These are phyloP conservation scores for Ophonus ardosiacus DNA, from an alignment of 2,888 invertebrate genomes.

Conservation along the genomic window DNA sequence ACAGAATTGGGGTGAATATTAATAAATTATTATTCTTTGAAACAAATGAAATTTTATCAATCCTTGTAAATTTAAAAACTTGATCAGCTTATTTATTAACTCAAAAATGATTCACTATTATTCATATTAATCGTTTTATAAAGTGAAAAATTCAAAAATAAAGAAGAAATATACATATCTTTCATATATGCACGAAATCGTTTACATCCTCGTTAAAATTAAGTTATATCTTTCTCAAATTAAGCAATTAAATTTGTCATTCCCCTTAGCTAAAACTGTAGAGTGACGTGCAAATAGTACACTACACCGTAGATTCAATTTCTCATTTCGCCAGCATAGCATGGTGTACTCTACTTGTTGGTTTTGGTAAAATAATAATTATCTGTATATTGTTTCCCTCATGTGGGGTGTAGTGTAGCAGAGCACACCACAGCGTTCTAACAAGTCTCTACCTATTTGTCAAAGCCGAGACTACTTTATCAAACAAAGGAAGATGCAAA, in stretches of 20 bases:
- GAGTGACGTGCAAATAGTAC: slow-evolving; percentile 16
- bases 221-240: background rate
- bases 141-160: too few relatives aligned
- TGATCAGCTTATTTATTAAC: too few relatives aligned
- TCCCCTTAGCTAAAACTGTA: background rate
- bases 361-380: slow-evolving; percentile 36
- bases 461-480: slow-evolving; percentile 30
- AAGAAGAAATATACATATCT: too few relatives aligned
- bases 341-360: slow-evolving; percentile 1
- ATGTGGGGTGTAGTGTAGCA: background rate
- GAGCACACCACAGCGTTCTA: background rate
- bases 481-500: slow-evolving; percentile 44
- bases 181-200: background rate
- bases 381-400: slow-evolving; percentile 13
- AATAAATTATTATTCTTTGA: too few relatives aligned
- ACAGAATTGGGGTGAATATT: too few relatives aligned
- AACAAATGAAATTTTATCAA: too few relatives aligned
- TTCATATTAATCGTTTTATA: too few relatives aligned
- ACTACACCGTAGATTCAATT: slow-evolving; percentile 8
- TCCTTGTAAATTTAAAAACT: too few relatives aligned
- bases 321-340: background rate
- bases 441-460: slow-evolving; percentile 36
- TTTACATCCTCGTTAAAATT: background rate
- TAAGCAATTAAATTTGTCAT: slow-evolving; percentile 11
- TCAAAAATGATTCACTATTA: too few relatives aligned